A percentile compares a stretch with the other conserved stretches of the same genome.
Evolutionary conservation across 1,140 invertebrate genomes (phyloP).

Genomic region (Drosophila pruinosa): DNA sequence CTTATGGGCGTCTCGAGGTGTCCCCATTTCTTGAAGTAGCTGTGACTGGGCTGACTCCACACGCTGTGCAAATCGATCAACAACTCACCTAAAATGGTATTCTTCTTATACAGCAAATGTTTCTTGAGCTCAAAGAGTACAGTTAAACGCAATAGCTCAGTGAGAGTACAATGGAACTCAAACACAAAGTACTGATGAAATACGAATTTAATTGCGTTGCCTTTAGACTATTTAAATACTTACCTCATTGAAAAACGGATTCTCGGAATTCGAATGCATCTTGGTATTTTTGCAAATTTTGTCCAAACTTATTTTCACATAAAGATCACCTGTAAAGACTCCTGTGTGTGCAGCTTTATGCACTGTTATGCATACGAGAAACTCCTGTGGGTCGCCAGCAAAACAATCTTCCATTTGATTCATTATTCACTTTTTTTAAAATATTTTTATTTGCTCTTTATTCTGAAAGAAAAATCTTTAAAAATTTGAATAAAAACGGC

Average conservation of each 20-base stretch:
- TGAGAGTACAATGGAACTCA: constrained; percentile 85
- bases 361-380: constrained; percentile 74
- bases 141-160: constrained; percentile 82
- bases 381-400: constrained; percentile 65
- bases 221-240: neutral
- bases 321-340: constrained; percentile 83
- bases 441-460: neutral
- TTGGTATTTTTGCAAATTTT: constrained; percentile 84
- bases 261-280: constrained; percentile 84
- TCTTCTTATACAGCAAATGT: constrained; percentile 73
- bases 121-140: constrained; percentile 83
- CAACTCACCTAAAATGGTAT: constrained; percentile 86
- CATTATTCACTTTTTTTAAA: constrained; percentile 20
- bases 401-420: constrained; percentile 60
- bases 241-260: constrained; percentile 86
- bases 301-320: constrained; percentile 84
- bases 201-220: neutral
- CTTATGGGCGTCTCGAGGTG: constrained; percentile 86
- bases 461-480: constrained; percentile 9
- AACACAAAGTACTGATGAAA: constrained; percentile 87
- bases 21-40: constrained; percentile 93
- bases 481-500: neutral
- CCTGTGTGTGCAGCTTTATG: constrained; percentile 73
- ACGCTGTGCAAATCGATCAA: constrained; percentile 89
- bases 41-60: constrained; percentile 88